Base-by-base conservation (phyloP, 2,113 vertebrate genomes). In the Brachionichthys hirsutus region DNA sequence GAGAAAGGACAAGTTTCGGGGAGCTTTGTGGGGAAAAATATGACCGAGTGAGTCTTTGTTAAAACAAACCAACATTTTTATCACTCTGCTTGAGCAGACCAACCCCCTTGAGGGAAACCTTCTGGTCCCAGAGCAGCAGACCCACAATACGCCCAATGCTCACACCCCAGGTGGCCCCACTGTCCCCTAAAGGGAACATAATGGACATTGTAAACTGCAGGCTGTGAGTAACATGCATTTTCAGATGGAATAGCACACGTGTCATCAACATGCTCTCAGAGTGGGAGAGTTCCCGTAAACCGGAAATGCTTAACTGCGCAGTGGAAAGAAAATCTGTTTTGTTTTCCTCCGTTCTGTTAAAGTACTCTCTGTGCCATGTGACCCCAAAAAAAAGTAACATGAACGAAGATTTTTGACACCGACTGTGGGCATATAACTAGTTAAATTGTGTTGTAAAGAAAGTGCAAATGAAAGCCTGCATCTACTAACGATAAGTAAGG, bases 31-130 rank as follows among this genome's bases (percentile, higher is more conserved):
- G 89, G 89, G 89, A 90, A 91, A 84, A 83, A 81, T 80, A 69
- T 81, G 78, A 85, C 86, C 79, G 64, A n/a, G 54, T 65, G 80
- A 70, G 80, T 73, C 77, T 77, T 57, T 84, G 73, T 86, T 77
- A 69, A 88, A 88, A 90, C 80, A 89, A 90, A 85, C 67, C 24
- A 78, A 71, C 70, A 60, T 78, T 87, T 88, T 89, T 85, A 87
- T 84, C 78, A 77, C 79, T 69, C 50, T n/a, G 54, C 58, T 69
- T 50, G 35, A 51, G 80, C 53, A 35, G 69, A 74, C 30, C 14
- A 35, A 13, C 42, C 74, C 73, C 77, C 78, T 59, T 48, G 79
- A 88, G 84, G 70, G 12, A 66, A 88, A 77, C 73, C 81, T 67
- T 80, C 71, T 88, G 85, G 68, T 87, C 85, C 78, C 69, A 56